Conservation (phyloP, 2,797 vertebrate species). For the Nothura maculosa region DNA sequence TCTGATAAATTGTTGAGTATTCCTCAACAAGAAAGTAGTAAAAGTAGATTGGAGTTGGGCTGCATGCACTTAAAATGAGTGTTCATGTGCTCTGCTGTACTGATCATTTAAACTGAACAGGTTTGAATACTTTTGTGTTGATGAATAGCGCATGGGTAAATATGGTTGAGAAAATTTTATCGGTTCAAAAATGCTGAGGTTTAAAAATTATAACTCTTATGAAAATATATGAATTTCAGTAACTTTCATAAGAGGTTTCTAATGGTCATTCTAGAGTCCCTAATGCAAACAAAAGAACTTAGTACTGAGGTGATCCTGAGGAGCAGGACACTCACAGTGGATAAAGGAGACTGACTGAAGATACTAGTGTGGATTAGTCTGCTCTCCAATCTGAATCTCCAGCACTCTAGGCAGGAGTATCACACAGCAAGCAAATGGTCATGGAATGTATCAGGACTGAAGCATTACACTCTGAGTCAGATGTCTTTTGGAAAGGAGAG, state of each 20-base stretch:
- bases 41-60: too few species aligned
- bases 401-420: neutral
- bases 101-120: neutral
- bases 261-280: neutral
- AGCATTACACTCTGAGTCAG: neutral
- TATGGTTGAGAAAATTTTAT: neutral
- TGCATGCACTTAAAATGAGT: too few species aligned
- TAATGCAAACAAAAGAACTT: neutral
- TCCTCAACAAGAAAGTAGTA: neutral
- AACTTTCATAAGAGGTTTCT: neutral
- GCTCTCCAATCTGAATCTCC: neutral
- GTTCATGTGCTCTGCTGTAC: neutral
- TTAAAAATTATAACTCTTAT: neutral
- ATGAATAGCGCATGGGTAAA: neutral
- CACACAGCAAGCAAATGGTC: neutral
- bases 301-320: neutral
- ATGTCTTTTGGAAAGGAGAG: neutral
- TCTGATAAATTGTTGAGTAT: neutral
- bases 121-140: neutral
- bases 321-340: neutral
- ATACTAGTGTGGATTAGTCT: neutral
- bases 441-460: neutral
- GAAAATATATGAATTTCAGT: neutral
- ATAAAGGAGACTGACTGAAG: neutral
- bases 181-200: neutral